Base-by-base conservation (phyloP, 2,113 vertebrate species). In the Bujurquina vittata region DNA sequence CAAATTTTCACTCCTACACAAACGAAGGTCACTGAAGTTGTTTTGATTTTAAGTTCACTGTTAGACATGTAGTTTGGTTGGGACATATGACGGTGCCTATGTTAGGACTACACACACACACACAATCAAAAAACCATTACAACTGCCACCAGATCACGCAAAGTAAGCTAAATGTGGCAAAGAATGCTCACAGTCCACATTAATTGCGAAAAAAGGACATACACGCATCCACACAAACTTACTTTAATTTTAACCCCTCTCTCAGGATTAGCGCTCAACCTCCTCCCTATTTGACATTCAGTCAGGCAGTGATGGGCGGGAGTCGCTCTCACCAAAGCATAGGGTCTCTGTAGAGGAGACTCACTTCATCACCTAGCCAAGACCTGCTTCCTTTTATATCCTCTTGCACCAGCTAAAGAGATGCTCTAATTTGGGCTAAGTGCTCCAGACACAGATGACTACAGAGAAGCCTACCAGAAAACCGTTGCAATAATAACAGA, bases 371-470 rank as follows among this genome's bases (percentile, higher is more conserved):
- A 81, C 85, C 76, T 79, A 52, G 81, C 89, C 84, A 86, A 88
- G 90, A 83, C 88, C 87, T 79, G 87, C 77, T 93, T 91, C 90
- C 85, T 87, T 94, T 94, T 91, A 88, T 92, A 93, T 90, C 92
- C 58, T 77, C 81, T 60, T 79, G 82, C 81, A 79, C 76, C 91
- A 82, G 63, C 54, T 76, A 43, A 85, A 86, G 85, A 87, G 85
- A 61, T 62, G 77, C 72, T 88, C 84, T 88, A 87, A 89, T 93
- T 92, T 86, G 46, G 80, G 84, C 40, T 73, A 82, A 89, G 82
- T 59, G 79, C 78, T 88, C 56, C 89, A 90, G 86, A 85, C 81
- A 73, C 56, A 87, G 65, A 88, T 49, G 77, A 81, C 73, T 83
- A 74, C 69, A 80, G 67, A 58, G 84, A 81, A 81, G 59, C 58